Percentiles rank a stretch among this genome's conserved stretches.
phyloP scores from a whole-genome alignment of 2,797 vertebrate genomes.

The Eulemur rubriventer region DNA sequence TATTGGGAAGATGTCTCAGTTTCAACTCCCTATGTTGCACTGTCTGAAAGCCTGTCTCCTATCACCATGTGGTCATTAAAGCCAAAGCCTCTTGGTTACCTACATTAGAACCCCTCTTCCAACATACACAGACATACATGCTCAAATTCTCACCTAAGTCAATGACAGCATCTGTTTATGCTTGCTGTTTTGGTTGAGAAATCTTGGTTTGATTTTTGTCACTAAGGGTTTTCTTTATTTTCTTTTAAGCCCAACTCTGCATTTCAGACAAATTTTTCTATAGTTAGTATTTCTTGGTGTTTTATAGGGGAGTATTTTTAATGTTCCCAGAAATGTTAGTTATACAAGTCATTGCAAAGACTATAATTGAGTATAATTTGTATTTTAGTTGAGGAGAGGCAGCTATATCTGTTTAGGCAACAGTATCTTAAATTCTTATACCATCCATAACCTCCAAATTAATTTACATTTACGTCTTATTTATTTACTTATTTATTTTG shows the following conservation, averaged over 20 bases:
- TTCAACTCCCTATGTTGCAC: not conserved
- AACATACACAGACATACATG: not conserved
- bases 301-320: not conserved
- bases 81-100: not conserved
- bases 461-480: not conserved
- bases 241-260: not conserved
- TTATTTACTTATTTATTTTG: no score
- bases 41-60: not conserved
- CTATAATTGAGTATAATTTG: not conserved
- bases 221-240: not conserved
- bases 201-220: not conserved
- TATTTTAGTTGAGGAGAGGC: not conserved
- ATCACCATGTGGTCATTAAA: not conserved
- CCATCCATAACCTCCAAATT: not conserved
- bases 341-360: not conserved
- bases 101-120: not conserved
- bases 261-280: not conserved
- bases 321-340: not conserved
- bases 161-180: not conserved
- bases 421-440: not conserved
- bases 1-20: not conserved
- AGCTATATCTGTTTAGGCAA: not conserved
- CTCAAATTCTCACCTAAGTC: not conserved
- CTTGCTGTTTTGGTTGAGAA: not conserved
- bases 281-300: not conserved